These are phyloP conservation scores for Plecotus auritus DNA, from an alignment of 2,113 vertebrate species.

Conservation along the genomic window DNA sequence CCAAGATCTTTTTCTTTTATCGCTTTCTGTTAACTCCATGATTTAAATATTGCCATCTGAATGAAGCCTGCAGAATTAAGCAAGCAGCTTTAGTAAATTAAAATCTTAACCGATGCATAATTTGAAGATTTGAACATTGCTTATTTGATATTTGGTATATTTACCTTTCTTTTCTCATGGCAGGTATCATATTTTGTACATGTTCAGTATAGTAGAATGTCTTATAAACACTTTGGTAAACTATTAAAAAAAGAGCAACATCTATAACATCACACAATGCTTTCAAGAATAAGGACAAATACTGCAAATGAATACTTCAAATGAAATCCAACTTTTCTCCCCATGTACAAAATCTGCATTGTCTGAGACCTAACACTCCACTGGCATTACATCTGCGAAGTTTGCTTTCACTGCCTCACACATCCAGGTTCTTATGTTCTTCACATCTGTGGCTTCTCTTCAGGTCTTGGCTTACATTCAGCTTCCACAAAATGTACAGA, in stretches of 20 bases:
- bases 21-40: slow-evolving; percentile 59
- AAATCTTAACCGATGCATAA: slow-evolving; percentile 55
- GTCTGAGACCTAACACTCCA: not conserved
- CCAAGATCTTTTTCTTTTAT: slow-evolving; percentile 70
- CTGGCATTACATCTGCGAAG: not conserved
- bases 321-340: not conserved
- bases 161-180: not conserved
- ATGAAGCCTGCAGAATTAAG: slow-evolving; percentile 59
- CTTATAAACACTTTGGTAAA: not conserved
- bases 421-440: not conserved
- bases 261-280: not conserved
- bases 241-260: not conserved
- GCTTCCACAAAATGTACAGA: not conserved
- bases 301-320: not conserved
- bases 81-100: slow-evolving; percentile 43
- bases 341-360: not conserved
- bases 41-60: slow-evolving; percentile 79
- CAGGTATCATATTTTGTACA: not conserved
- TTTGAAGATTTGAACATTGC: not conserved
- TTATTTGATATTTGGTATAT: not conserved
- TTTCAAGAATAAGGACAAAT: slow-evolving; percentile 24
- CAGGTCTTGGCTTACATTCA: not conserved
- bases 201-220: not conserved
- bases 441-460: not conserved
- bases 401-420: not conserved